Evolutionary conservation across 2,888 invertebrate species (phyloP).

Genomic region (Napeogenes inachia): DNA sequence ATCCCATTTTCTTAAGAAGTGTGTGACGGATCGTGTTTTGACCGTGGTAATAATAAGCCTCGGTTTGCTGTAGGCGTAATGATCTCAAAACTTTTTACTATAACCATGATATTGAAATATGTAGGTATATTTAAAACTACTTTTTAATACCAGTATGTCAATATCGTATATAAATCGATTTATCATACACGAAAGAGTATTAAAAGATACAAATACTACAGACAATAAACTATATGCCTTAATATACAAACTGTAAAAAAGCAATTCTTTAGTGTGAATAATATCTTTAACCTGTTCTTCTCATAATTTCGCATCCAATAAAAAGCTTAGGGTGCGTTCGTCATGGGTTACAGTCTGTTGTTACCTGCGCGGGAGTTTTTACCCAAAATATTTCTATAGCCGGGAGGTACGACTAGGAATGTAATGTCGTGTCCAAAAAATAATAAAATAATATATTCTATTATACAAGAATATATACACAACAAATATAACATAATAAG

Average conservation of each 20-base stretch:
- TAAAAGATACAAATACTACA: neutral
- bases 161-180: neutral
- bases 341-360: constrained; percentile 41
- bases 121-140: neutral
- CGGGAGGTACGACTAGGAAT: constrained; percentile 48
- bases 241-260: neutral
- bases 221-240: neutral
- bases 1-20: constrained; percentile 55
- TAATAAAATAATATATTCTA: constrained; percentile 5
- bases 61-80: constrained; percentile 30
- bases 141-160: neutral
- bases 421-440: constrained; percentile 35
- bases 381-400: constrained; percentile 38
- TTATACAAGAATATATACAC: neutral
- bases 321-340: constrained; percentile 40
- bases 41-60: constrained; percentile 36
- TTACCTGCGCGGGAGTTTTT: constrained; percentile 53
- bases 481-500: neutral
- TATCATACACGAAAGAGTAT: too few species aligned
- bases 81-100: constrained; percentile 13
- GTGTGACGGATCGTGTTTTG: constrained; percentile 65
- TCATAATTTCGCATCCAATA: constrained; percentile 52
- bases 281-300: constrained; percentile 5
- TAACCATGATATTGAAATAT: constrained; percentile 3
- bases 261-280: neutral